These are phyloP conservation scores for Bimastos eiseni DNA, from an alignment of 2,888 invertebrate genomes.

Conservation along the genomic window DNA sequence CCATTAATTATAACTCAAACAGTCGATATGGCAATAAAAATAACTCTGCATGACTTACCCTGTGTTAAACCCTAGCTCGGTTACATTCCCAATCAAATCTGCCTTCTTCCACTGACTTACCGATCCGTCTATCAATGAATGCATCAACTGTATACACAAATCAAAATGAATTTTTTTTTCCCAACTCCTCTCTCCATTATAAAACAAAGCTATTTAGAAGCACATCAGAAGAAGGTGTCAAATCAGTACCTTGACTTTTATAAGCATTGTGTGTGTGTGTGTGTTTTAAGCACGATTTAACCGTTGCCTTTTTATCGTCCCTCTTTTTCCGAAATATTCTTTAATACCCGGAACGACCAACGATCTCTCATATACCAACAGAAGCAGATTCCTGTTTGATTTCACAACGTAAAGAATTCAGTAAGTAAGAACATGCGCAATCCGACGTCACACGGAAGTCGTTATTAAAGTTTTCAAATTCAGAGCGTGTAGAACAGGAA, in stretches of 20 bases:
- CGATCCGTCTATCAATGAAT: not conserved
- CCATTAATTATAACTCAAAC: not conserved
- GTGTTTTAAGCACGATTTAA: not conserved
- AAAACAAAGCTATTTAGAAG: not conserved
- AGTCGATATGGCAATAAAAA: not conserved
- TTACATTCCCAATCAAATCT: not conserved
- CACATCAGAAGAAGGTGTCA: not conserved
- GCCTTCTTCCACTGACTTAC: not conserved
- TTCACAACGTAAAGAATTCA: not conserved
- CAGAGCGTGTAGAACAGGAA: not conserved
- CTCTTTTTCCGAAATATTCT: not conserved
- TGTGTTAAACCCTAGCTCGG: not conserved
- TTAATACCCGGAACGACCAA: not conserved
- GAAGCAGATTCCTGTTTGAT: not conserved
- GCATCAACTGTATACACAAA: not conserved
- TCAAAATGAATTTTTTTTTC: not conserved
- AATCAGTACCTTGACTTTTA: slow-evolving; percentile 40
- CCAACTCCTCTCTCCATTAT: not conserved
- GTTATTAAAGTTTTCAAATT: not conserved
- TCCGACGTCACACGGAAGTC: not conserved
- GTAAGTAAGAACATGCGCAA: not conserved
- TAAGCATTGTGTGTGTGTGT: slow-evolving; percentile 42
- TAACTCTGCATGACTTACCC: not conserved
- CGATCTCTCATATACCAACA: no score
- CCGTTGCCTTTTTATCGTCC: not conserved